Conservation (phyloP, 1,140 invertebrate species). For the Pogonomyrmex barbatus region DNA sequence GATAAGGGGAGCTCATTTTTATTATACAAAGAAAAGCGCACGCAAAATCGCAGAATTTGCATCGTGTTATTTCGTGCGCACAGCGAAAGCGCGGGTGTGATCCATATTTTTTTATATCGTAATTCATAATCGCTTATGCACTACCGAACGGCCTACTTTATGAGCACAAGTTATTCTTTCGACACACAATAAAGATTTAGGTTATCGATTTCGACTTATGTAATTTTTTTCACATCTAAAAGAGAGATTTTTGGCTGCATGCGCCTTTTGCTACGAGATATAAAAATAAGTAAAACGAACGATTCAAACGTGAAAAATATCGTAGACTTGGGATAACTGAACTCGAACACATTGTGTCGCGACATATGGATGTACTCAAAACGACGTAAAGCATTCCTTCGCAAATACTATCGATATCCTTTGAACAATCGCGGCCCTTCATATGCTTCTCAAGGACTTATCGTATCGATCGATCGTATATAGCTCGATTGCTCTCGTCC, state of each 20-base stretch:
- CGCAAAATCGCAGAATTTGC: not conserved
- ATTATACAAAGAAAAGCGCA: not conserved
- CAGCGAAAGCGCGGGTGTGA: not conserved
- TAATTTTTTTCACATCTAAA: conserved; percentile 21
- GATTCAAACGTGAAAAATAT: conserved; percentile 15
- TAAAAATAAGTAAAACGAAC: not conserved
- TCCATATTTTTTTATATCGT: conserved; percentile 39
- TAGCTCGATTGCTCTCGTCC: conserved; percentile 27
- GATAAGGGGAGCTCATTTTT: conserved; percentile 33
- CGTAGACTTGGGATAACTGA: not conserved
- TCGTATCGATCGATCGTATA: conserved; percentile 41
- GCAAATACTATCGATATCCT: conserved; percentile 29
- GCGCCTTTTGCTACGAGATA: not conserved
- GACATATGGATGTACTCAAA: not conserved
- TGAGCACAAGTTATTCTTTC: conserved; percentile 11
- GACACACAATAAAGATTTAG: conserved; percentile 30
- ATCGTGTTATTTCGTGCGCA: not conserved
- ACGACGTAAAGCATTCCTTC: not conserved
- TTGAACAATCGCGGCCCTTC: conserved; percentile 32
- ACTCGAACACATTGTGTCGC: not conserved
- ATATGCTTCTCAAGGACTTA: conserved; percentile 19
- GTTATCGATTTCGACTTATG: conserved; percentile 36
- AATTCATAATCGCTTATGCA: conserved; percentile 34
- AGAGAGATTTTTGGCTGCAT: not conserved
- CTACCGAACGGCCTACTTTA: conserved; percentile 23